Evolutionary conservation across 1,140 invertebrate species (phyloP).

Genomic region (Drosophila serrata): DNA sequence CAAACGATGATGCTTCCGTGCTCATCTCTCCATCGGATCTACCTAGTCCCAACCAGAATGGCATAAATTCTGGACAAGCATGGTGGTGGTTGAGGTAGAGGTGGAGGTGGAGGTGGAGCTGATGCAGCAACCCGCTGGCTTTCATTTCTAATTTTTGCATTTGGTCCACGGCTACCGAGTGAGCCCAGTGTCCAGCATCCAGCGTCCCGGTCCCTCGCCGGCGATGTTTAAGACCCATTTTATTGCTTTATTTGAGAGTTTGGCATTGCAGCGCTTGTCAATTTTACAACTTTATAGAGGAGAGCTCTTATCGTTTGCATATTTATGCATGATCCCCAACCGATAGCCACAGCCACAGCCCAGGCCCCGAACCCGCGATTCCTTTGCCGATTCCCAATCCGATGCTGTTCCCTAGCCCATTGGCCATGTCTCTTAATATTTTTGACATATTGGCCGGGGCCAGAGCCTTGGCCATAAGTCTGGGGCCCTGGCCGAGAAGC

Average conservation of each 20-base stretch:
- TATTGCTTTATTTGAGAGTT: slow-evolving; percentile 81
- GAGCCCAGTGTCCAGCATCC: neutral
- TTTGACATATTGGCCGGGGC: slow-evolving; percentile 83
- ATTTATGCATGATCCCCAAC: slow-evolving; percentile 60
- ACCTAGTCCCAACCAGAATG: slow-evolving; percentile 33
- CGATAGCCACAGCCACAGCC: slow-evolving; percentile 16
- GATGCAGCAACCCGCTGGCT: slow-evolving; percentile 64
- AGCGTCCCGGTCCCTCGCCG: slow-evolving; percentile 34
- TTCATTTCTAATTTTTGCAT: slow-evolving; percentile 80
- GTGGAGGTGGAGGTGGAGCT: neutral
- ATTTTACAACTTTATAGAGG: slow-evolving; percentile 85
- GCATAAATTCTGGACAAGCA: slow-evolving; percentile 67
- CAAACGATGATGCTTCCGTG: slow-evolving; percentile 72
- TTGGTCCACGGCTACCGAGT: slow-evolving; percentile 60
- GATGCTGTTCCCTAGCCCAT: slow-evolving; percentile 50
- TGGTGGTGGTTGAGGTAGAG: neutral
- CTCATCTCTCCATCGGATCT: slow-evolving; percentile 48
- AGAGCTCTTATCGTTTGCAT: slow-evolving; percentile 79
- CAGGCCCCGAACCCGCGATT: slow-evolving; percentile 3
- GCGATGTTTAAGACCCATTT: slow-evolving; percentile 76
- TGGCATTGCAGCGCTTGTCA: slow-evolving; percentile 75
- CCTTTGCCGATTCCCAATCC: slow-evolving; percentile 27
- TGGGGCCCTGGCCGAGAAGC: slow-evolving; percentile 40
- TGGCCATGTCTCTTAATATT: slow-evolving; percentile 84
- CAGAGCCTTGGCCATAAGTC: slow-evolving; percentile 49